A percentile compares a stretch with the other conserved stretches of the same genome.
Evolutionary conservation across 2,797 vertebrate species (phyloP).

Genomic region (Arctocebus calabarensis): DNA sequence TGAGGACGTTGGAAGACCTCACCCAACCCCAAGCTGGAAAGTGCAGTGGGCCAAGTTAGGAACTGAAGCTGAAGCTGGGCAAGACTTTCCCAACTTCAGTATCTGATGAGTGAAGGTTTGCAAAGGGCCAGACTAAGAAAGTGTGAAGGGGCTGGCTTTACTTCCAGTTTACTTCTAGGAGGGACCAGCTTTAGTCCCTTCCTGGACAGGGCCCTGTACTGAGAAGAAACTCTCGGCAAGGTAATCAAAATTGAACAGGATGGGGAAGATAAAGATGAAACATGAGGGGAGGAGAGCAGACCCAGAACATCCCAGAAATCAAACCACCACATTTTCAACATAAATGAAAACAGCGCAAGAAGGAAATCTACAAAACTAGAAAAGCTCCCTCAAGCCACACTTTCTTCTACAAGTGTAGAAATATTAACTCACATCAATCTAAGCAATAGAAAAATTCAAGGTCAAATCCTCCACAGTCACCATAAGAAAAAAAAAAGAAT

Average conservation of each 20-base stretch:
- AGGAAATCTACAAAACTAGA: background rate
- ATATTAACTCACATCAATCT: background rate
- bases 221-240: background rate
- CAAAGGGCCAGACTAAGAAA: fast-evolving
- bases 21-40: background rate
- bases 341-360: background rate
- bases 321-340: background rate
- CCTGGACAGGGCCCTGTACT: too few species aligned
- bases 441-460: background rate
- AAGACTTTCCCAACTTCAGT: fast-evolving
- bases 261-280: background rate
- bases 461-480: background rate
- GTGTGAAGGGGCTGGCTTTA: fast-evolving
- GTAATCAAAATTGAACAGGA: background rate
- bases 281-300: background rate
- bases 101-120: fast-evolving
- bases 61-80: fast-evolving
- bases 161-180: background rate
- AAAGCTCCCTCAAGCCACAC: background rate
- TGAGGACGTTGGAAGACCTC: background rate
- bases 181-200: background rate
- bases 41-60: fast-evolving
- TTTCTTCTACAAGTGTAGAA: background rate
- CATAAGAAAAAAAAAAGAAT: background rate
- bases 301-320: background rate